phyloP scores from a whole-genome alignment of 2,888 invertebrate genomes.

The Deroplatys truncata region DNA sequence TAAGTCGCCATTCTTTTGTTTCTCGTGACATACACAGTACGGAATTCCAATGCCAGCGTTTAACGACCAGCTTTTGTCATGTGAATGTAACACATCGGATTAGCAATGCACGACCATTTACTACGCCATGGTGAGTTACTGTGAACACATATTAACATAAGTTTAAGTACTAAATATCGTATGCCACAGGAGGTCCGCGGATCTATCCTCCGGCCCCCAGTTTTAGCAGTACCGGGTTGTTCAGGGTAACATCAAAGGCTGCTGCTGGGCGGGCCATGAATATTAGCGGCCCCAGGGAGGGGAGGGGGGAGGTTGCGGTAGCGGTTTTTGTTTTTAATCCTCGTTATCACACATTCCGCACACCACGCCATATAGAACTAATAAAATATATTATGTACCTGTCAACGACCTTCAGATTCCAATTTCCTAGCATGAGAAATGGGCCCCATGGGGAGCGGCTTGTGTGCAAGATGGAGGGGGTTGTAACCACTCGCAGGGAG shows the following conservation, averaged over 20 bases:
- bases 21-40: too few species aligned
- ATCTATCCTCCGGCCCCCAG: neutral
- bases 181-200: too few species aligned
- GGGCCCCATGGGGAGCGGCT: conserved; percentile 17
- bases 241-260: neutral
- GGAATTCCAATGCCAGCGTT: too few species aligned
- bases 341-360: conserved; percentile 5
- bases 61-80: too few species aligned
- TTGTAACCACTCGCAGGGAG: too few species aligned
- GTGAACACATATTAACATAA: too few species aligned
- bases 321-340: conserved; percentile 20
- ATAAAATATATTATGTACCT: conserved; percentile 29
- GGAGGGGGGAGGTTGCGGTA: neutral
- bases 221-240: neutral
- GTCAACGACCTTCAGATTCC: conserved; percentile 27
- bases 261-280: conserved; percentile 3
- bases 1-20: too few species aligned
- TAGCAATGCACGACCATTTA: too few species aligned
- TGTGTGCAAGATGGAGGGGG: neutral
- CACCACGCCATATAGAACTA: conserved; percentile 20
- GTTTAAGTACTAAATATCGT: too few species aligned
- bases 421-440: conserved; percentile 27
- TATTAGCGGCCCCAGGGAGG: neutral
- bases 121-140: too few species aligned
- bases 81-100: too few species aligned